Evolutionary conservation across 1,140 invertebrate genomes (phyloP), one percentile per base, ranked within the genome.

Genomic region (Pseudomyrmex gracilis): DNA sequence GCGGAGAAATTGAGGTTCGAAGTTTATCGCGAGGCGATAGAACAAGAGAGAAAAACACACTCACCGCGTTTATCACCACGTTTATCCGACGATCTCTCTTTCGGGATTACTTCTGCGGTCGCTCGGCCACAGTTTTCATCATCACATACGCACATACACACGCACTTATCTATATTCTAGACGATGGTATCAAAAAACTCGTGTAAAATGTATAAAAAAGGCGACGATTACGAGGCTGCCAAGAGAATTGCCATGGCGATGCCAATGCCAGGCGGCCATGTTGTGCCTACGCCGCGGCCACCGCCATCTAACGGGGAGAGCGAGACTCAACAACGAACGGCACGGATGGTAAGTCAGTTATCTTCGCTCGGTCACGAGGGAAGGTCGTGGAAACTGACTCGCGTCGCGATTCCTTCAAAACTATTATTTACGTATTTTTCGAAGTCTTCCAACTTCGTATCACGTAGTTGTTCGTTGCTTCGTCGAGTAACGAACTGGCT

Each of bases 231-330:
- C 86, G 85, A 92, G 90, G 89, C 86, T 91, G 87, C 88, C 90
- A 90, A 90, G 90, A 92, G 88, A 88, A 90, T 92, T 90, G 91
- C 90, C 93, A 93, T 93, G 90, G 90, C 90, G 92, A 89, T 92
- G 85, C 86, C 83, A 90, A 89, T 86, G 89, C 92, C 90, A 82
- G 85, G 90, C 93, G 85, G 92, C 92, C 93, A 94, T 93, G 70
- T 93, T 93, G 91, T 76, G 47, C 47, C 47, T 76, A 20, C 64
- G 55, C 47, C 43, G 49, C 10, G 43, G 9, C 2, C 49, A 9
- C 13, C 61, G 60, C 73, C 20, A 87, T 73, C 83, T 66, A 5
- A 15, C 58, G 67, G 61, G 12, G 13, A 24, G 10, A n/a, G 0
- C 8, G 0, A 1, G 24, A 77, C 12, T 45, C n/a, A 13, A 13